These are phyloP conservation scores for Pachyramphus minor DNA, from an alignment of 2,113 vertebrate genomes.

Conservation along the genomic window DNA sequence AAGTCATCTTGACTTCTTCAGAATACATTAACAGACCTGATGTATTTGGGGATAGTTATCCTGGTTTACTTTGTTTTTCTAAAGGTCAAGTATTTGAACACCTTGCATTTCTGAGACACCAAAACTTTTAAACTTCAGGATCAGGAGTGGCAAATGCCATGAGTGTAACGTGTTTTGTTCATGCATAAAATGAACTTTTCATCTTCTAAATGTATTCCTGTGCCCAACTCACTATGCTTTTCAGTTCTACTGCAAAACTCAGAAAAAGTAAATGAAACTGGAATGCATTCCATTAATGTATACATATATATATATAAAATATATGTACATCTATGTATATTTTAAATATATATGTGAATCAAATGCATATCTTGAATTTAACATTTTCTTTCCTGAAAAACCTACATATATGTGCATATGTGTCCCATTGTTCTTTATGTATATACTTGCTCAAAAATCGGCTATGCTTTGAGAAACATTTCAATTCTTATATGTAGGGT, in stretches of 20 bases:
- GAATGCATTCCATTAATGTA: neutral
- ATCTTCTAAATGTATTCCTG: neutral
- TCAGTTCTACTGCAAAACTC: neutral
- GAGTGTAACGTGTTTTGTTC: neutral
- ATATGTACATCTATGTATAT: neutral
- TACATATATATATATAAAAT: neutral
- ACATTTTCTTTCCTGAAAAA: neutral
- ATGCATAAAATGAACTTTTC: neutral
- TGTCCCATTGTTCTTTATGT: neutral
- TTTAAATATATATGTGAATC: neutral
- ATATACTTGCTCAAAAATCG: neutral
- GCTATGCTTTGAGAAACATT: neutral
- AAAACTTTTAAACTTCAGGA: neutral
- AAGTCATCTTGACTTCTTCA: neutral
- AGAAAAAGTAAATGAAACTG: neutral
- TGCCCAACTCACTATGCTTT: neutral
- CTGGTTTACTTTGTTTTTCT: neutral
- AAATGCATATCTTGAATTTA: neutral
- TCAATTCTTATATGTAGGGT: neutral
- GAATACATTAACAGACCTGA: neutral
- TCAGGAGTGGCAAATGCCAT: neutral
- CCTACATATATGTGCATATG: accelerated
- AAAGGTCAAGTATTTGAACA: neutral
- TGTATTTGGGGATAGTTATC: neutral
- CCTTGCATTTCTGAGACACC: constrained; percentile 45